Evolutionary conservation across 1,140 invertebrate genomes (phyloP).

Genomic region (Leptinotarsa texana): DNA sequence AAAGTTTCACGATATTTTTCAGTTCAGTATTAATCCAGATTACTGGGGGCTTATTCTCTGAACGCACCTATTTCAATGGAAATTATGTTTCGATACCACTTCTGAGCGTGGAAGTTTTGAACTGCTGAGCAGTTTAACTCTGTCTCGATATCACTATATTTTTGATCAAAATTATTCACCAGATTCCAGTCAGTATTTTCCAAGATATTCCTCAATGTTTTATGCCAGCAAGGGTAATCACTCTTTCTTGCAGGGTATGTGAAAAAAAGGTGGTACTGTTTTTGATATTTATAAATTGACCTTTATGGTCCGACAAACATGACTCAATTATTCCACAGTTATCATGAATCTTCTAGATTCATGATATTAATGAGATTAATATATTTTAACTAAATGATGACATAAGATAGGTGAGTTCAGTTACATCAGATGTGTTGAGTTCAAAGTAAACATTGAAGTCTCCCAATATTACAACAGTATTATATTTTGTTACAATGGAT

Average conservation of each 20-base stretch:
- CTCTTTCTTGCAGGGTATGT: not conserved
- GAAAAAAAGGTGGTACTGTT: not conserved
- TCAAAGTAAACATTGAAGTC: no score
- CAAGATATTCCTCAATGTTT: not conserved
- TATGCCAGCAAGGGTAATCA: constrained; percentile 5
- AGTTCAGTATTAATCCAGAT: not conserved
- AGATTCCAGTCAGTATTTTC: not conserved
- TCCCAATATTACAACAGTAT: no score
- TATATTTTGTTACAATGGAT: no score
- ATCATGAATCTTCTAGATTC: not conserved
- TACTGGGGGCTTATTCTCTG: not conserved
- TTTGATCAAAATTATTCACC: constrained; percentile 6
- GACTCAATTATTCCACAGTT: not conserved
- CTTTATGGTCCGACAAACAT: constrained; percentile 4
- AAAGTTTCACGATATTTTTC: constrained; percentile 1
- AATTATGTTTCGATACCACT: constrained; percentile 8
- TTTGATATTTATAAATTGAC: constrained; percentile 11
- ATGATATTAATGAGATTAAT: not conserved
- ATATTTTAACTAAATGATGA: not conserved
- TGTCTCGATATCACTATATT: not conserved
- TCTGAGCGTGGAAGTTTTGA: not conserved
- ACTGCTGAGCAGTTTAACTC: not conserved
- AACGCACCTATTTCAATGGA: not conserved
- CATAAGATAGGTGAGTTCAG: not conserved
- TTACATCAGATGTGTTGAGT: no score